Evolutionary conservation across 1,140 invertebrate species (phyloP).

Genomic region (Drosophila subobscura): DNA sequence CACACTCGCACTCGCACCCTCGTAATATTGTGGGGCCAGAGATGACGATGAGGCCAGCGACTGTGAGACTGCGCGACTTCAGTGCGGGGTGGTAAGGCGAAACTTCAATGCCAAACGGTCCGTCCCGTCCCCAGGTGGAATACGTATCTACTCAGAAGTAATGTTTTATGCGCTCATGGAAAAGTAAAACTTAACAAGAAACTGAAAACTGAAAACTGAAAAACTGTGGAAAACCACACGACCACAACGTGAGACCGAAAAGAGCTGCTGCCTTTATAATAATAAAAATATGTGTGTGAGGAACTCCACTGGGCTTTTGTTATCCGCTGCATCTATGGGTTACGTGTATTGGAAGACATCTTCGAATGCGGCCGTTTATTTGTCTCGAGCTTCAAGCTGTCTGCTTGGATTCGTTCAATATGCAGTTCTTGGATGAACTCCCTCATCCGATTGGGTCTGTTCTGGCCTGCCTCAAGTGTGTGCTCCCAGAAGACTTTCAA

Average conservation of each 20-base stretch:
- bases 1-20: too few relatives aligned
- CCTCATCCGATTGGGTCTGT: too few relatives aligned
- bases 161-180: constrained; percentile 16
- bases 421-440: too few relatives aligned
- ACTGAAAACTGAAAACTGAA: constrained; percentile 35
- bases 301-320: neutral
- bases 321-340: constrained; percentile 7
- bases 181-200: constrained; percentile 52
- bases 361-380: neutral
- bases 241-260: constrained; percentile 52
- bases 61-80: constrained; percentile 7
- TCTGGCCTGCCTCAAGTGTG: too few relatives aligned
- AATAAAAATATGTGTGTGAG: constrained; percentile 8
- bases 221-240: constrained; percentile 57
- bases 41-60: constrained; percentile 4
- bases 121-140: constrained; percentile 32
- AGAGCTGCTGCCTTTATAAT: constrained; percentile 19
- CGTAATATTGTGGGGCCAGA: constrained; percentile 10
- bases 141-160: neutral
- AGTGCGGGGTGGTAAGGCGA: constrained; percentile 51
- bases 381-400: too few relatives aligned
- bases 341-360: neutral
- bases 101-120: constrained; percentile 62
- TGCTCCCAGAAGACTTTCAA: constrained; percentile 5
- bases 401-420: too few relatives aligned